Conservation (phyloP, 2,797 vertebrate species). For the Lutjanus campechanus region DNA sequence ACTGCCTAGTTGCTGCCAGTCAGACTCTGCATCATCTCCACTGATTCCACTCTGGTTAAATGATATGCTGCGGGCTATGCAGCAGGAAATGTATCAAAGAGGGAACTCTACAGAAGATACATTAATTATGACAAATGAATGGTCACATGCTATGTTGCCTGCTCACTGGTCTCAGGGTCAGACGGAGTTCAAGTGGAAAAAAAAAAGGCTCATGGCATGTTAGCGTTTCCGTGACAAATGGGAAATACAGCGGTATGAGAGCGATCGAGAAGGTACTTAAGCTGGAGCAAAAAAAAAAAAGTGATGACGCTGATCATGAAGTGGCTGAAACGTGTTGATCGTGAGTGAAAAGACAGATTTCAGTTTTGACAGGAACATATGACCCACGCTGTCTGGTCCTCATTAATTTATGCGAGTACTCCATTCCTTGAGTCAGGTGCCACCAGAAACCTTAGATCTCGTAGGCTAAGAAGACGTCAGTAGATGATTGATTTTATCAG, state of each 20-base stretch:
- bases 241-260: conserved; percentile 45
- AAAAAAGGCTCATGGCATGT: conserved; percentile 41
- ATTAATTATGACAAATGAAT: conserved; percentile 75
- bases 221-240: conserved; percentile 60
- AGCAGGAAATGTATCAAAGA: conserved; percentile 56
- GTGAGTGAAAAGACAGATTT: conserved; percentile 30
- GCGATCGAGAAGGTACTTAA: conserved; percentile 32
- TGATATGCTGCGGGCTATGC: conserved; percentile 46
- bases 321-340: conserved; percentile 7
- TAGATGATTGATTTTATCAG: too few species aligned
- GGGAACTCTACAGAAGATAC: conserved; percentile 37
- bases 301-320: conserved; percentile 60
- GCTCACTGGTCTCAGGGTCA: conserved; percentile 54
- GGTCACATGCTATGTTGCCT: conserved; percentile 60
- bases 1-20: conserved; percentile 70
- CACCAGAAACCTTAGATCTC: too few species aligned
- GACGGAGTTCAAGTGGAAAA: conserved; percentile 60
- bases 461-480: too few species aligned
- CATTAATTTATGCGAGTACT: background rate
- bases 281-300: conserved; percentile 19
- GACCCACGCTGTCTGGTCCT: background rate
- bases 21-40: conserved; percentile 66
- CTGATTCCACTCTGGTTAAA: conserved; percentile 58
- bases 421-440: too few species aligned
- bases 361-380: conserved; percentile 27